Conservation (phyloP, 2,113 vertebrate genomes). For the Chelonoidis abingdonii region DNA sequence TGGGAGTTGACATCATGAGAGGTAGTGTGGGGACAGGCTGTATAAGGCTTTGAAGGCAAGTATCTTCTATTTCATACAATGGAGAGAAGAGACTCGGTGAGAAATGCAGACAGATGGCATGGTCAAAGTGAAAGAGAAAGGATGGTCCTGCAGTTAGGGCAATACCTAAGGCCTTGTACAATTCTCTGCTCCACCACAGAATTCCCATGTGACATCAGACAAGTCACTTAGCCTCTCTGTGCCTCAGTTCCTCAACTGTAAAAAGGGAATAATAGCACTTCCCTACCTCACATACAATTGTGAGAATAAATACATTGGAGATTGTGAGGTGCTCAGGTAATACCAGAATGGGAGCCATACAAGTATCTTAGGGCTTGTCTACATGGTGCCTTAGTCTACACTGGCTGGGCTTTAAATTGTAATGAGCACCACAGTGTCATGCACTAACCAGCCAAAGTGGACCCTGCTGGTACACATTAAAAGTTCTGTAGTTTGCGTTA, state of each 20-base stretch:
- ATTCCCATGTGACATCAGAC: background rate
- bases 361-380: background rate
- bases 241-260: background rate
- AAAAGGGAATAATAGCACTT: background rate
- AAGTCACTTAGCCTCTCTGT: background rate
- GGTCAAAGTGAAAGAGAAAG: background rate
- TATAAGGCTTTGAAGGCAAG: background rate
- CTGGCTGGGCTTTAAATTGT: background rate
- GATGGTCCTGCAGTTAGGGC: background rate
- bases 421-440: background rate
- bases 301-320: background rate
- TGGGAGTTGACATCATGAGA: background rate
- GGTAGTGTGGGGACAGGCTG: background rate
- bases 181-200: background rate
- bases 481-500: background rate
- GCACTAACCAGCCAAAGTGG: background rate
- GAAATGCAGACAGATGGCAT: background rate
- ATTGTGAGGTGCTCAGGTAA: background rate
- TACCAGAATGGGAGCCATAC: background rate
- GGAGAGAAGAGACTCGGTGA: background rate
- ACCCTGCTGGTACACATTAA: background rate
- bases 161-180: background rate
- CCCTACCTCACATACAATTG: accelerated
- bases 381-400: background rate
- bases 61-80: background rate